phyloP scores from a whole-genome alignment of 2,888 invertebrate genomes.

The Leistus spinibarbis region DNA sequence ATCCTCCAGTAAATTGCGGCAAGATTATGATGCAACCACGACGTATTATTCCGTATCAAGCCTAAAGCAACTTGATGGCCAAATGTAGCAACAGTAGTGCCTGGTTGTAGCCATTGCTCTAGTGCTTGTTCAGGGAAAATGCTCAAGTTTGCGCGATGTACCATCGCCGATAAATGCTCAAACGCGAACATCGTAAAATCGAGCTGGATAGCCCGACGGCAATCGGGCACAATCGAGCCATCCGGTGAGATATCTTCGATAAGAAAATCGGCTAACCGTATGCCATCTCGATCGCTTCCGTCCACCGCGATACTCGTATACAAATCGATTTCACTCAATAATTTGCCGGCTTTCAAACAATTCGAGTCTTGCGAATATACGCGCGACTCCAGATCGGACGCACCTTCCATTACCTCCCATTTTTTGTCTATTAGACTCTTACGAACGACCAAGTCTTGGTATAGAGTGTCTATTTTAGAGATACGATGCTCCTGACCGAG shows the following conservation, averaged over 20 bases:
- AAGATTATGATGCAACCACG: constrained; percentile 81
- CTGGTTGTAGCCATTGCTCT: constrained; percentile 55
- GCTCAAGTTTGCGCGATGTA: constrained; percentile 59
- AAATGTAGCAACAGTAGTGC: constrained; percentile 57
- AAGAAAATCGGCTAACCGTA: constrained; percentile 51
- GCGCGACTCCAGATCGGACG: constrained; percentile 66
- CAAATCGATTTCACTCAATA: constrained; percentile 71
- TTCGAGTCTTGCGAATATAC: constrained; percentile 66
- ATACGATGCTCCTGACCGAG: constrained; percentile 76
- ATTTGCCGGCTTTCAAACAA: constrained; percentile 69
- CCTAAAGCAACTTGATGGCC: constrained; percentile 70
- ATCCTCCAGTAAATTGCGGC: constrained; percentile 81
- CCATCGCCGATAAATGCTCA: constrained; percentile 68
- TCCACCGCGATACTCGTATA: constrained; percentile 66
- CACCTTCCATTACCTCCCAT: constrained; percentile 64
- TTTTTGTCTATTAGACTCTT: constrained; percentile 68
- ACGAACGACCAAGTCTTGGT: constrained; percentile 67
- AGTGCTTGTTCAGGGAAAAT: constrained; percentile 61
- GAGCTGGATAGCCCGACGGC: constrained; percentile 64
- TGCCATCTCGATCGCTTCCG: constrained; percentile 61
- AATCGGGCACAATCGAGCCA: constrained; percentile 62
- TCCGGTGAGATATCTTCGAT: constrained; percentile 49
- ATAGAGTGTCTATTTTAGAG: constrained; percentile 65
- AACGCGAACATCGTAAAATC: constrained; percentile 68
- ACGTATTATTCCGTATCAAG: constrained; percentile 69